Evolutionary conservation across 1,140 invertebrate genomes (phyloP).

Genomic region (Mercenaria mercenaria): DNA sequence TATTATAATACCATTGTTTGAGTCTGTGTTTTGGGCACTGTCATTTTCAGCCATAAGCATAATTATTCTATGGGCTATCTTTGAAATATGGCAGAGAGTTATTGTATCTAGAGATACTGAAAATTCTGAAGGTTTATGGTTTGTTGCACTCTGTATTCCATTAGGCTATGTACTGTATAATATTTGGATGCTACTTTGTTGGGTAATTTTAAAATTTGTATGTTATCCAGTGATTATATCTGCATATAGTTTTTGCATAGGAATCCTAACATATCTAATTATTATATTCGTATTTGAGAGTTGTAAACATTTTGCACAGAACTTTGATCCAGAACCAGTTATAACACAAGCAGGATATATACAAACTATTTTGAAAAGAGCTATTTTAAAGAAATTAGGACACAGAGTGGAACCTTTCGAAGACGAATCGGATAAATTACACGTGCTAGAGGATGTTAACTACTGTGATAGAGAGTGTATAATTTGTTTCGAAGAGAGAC

Average conservation of each 20-base stretch:
- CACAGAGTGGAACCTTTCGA: neutral
- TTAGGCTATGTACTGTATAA: neutral
- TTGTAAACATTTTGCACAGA: neutral
- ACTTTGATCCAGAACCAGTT: neutral
- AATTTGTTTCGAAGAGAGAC: constrained; percentile 3
- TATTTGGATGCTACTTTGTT: neutral
- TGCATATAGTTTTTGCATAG: neutral
- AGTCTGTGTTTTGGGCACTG: neutral
- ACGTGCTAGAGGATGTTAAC: neutral
- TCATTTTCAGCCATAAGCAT: neutral
- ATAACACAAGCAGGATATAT: neutral
- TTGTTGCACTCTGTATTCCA: neutral
- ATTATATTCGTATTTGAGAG: neutral
- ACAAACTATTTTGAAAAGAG: neutral
- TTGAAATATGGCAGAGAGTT: neutral
- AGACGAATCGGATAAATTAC: neutral
- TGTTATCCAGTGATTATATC: neutral
- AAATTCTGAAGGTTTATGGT: neutral
- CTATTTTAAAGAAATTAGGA: neutral
- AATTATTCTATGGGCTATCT: neutral
- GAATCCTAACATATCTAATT: neutral
- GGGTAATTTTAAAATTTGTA: neutral
- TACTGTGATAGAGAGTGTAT: constrained; percentile 6
- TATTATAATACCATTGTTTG: neutral
- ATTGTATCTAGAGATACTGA: neutral